These are phyloP conservation scores for Temnothorax ravouxi DNA, from an alignment of 2,888 invertebrate species.

Conservation along the genomic window DNA sequence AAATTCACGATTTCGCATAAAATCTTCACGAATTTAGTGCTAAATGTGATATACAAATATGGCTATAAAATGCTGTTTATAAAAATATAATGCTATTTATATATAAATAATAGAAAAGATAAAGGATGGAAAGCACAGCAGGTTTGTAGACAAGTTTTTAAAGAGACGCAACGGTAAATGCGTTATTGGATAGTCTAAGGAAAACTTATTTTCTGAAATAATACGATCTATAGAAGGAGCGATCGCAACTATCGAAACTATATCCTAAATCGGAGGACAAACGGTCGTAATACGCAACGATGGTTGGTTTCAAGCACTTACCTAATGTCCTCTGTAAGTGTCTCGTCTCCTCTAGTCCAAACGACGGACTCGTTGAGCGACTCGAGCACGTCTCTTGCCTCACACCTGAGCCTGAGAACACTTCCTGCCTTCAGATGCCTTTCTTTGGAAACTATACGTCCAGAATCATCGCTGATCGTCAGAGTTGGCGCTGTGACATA, in stretches of 20 bases:
- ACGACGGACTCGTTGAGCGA: conserved; percentile 87
- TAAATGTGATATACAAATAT: neutral
- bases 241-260: neutral
- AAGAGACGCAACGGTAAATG: neutral
- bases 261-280: conserved; percentile 17
- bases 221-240: conserved; percentile 1
- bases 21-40: neutral
- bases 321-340: conserved; percentile 88
- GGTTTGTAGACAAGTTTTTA: neutral
- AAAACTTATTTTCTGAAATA: neutral
- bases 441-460: conserved; percentile 88
- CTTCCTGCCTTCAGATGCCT: conserved; percentile 89
- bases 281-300: neutral
- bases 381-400: conserved; percentile 85
- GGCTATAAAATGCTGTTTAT: neutral
- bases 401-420: conserved; percentile 87
- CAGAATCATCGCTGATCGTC: conserved; percentile 88
- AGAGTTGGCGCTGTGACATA: conserved; percentile 88
- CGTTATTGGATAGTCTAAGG: neutral
- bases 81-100: neutral
- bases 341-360: conserved; percentile 88
- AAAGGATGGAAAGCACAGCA: neutral
- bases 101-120: conserved; percentile 11
- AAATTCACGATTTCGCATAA: neutral
- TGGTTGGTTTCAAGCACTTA: conserved; percentile 78